Base-by-base conservation (phyloP, 92 coral and sea anemone genomes). In the Epizoanthus ramosus region DNA sequence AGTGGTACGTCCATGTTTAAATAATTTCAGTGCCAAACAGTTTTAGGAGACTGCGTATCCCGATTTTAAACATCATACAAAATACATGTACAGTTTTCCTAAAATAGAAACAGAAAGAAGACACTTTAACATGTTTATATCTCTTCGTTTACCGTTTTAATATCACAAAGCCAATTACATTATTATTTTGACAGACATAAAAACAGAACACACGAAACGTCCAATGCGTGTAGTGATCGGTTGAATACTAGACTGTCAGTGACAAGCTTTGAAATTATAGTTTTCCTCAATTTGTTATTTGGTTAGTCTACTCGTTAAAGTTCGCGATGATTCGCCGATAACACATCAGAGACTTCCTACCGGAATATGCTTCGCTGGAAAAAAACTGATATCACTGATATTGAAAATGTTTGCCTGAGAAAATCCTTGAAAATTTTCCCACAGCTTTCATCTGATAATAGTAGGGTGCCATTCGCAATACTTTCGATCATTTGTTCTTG, bases 331-430 rank as follows among this genome's bases (percentile, higher is more conserved):
- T 41, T 28, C 43, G 17, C 39, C 71, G 45, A 67, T 33, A 67
- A 67, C 21, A 66, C 6, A 37, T 31, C 45, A 37, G 43, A 37
- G 19, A 41, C 71, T 66, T 66, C 39, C 8, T 24, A 67, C 3
- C 6, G 47, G 13, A 47, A 47, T 47, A 47, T 12, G 54, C 54
- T 47, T 47, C 54, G 54, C 54, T 33, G 33, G 33, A 67, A 28
- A 13, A 9, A 5, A 5, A 41, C n/a, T 67, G 71, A 18, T 33
- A 16, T 25, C 1, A 63, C 25, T 63, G 28, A 25, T 63, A 63
- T 65, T n/a, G 71, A 31, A 66, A 37, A 23, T 65, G 70, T 65
- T 65, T 65, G 41, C n/a, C 71, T 31, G 45, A 28, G 45, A 67
- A 67, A 28, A 33, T 33, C 71, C 8, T 33, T 14, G 17, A 67